Percentiles rank a stretch among this genome's conserved stretches.
Conservation (phyloP, 23 tunicate species). For the Aplidium turbinatum region DNA sequence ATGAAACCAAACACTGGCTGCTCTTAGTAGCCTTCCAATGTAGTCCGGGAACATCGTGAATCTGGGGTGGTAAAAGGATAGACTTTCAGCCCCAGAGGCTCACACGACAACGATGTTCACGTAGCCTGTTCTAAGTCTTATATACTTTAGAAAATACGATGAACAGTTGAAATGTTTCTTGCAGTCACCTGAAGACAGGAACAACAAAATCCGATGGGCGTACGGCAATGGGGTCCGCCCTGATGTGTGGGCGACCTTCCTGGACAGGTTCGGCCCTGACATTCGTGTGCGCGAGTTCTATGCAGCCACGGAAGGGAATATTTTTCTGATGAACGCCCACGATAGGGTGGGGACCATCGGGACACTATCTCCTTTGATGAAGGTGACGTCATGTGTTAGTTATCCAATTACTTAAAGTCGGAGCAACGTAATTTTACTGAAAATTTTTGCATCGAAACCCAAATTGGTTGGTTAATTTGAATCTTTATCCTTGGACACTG, state of each 20-base stretch:
- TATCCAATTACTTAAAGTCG: neutral
- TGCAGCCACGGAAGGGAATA: constrained; percentile 69
- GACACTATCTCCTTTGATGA: constrained; percentile 34
- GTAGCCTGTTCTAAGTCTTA: neutral
- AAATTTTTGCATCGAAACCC: too few relatives aligned
- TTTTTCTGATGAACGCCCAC: constrained; percentile 23
- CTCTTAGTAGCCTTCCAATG: too few relatives aligned
- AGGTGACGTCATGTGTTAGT: constrained; percentile 24
- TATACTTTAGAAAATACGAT: neutral
- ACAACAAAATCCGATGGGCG: constrained; percentile 48
- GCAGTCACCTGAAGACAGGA: constrained; percentile 38
- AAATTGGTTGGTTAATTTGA: too few relatives aligned
- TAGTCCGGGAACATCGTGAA: too few relatives aligned
- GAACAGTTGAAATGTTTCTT: neutral
- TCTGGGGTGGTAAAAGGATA: too few relatives aligned
- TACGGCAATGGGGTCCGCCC: constrained; percentile 64
- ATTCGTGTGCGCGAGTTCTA: constrained; percentile 52
- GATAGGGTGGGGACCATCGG: constrained; percentile 48
- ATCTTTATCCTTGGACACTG: too few relatives aligned
- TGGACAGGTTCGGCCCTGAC: constrained; percentile 50
- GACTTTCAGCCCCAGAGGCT: too few relatives aligned
- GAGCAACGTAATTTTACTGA: neutral
- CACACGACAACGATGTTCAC: too few relatives aligned
- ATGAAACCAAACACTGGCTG: too few relatives aligned
- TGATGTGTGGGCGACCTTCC: constrained; percentile 60